Percentiles rank a stretch among this genome's conserved stretches.
Evolutionary conservation across 2,113 vertebrate genomes (phyloP).

Genomic region (Synodontis membranacea): DNA sequence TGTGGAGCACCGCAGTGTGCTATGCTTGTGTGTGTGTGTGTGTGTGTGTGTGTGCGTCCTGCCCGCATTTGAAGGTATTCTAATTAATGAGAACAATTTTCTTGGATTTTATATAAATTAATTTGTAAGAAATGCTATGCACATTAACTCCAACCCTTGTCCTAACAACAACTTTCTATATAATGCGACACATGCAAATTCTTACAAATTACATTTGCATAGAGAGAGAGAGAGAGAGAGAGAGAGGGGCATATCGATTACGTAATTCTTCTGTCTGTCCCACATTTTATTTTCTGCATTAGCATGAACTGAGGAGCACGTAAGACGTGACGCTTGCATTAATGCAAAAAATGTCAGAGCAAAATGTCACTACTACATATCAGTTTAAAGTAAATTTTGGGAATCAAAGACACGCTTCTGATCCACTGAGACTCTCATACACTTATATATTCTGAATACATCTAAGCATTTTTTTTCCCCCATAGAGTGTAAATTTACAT

Average conservation of each 20-base stretch:
- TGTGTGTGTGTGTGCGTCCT: not conserved
- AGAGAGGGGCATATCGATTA: not conserved
- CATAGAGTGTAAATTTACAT: not conserved
- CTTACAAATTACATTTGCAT: not conserved
- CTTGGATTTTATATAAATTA: not conserved
- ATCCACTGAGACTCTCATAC: not conserved
- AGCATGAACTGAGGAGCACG: not conserved
- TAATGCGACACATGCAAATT: not conserved
- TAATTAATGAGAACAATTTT: not conserved
- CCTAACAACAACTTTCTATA: not conserved
- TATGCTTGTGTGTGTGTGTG: constrained; percentile 51
- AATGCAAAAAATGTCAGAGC: not conserved
- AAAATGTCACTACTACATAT: constrained; percentile 8
- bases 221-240: not conserved
- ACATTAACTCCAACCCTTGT: not conserved
- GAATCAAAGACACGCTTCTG: not conserved
- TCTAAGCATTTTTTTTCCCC: not conserved
- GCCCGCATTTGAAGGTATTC: not conserved
- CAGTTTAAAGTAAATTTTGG: not conserved
- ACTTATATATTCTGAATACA: not conserved
- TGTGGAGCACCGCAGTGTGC: constrained; percentile 47
- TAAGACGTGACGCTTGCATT: not conserved
- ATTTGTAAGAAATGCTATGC: not conserved
- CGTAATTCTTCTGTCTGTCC: not conserved
- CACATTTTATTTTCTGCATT: constrained; percentile 16